Base-by-base conservation (phyloP, 2,113 vertebrate genomes). In the Ictalurus furcatus region DNA sequence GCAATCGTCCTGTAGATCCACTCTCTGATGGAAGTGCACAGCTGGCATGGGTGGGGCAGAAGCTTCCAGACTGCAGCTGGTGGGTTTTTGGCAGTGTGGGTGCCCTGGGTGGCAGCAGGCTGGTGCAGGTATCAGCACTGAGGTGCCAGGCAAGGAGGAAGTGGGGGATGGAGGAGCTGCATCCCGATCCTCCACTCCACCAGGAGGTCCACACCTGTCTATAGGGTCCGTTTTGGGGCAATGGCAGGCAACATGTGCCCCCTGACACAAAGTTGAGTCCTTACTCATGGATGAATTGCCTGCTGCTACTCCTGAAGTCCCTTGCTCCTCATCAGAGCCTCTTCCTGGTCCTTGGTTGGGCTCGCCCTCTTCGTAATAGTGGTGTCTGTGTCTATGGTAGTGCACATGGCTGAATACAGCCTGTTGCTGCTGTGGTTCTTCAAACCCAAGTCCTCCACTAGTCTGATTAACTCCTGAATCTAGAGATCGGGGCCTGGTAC, bases 311-410 rank as follows among this genome's bases (percentile, higher is more conserved):
- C 90, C 48, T 4, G 92, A 90, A 59, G 63, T 69, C 21, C 94
- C 93, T 85, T 94, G 94, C 91, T 96, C 94, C 93, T 96, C 94
- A 2, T 96, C 94, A 8, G 94, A 94, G 89, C 93, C 94, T 89
- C 93, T 92, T 89, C 91, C 93, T 1, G 85, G 93, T 83, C 92
- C 94, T 93, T 95, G 94, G 89, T 92, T 87, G 86, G 92, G 94
- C 89, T 96, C 95, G 23, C 95, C 96, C 52, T 93, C 96, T 87
- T 97, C 95, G 40, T 98, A 98, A 95, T 99, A 97, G 93, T 98
- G 98, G 94, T 99, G 97, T 92, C 97, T 96, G 94, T 99, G 98
- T 65, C 97, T 97, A 94, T 99, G 98, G 94, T 96, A 98, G 94
- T 99, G 97, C 89, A 98, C 84, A 0, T 99, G 98, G 94, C 95